These are phyloP conservation scores for Synanthedon vespiformis DNA, from an alignment of 2,888 invertebrate genomes.

Conservation along the genomic window DNA sequence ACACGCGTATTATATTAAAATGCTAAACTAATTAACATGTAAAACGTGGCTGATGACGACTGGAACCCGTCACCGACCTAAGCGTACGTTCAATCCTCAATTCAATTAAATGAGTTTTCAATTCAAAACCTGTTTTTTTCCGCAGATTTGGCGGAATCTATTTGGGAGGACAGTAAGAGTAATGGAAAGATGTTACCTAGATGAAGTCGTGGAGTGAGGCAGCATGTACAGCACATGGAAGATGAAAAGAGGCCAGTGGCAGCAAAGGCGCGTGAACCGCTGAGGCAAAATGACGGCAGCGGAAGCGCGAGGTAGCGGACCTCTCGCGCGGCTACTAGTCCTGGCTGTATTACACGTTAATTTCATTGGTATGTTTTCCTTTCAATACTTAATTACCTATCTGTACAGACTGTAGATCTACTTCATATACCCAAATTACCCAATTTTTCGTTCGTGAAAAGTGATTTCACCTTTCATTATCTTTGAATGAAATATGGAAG, in stretches of 20 bases:
- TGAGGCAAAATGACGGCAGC: slow-evolving; percentile 54
- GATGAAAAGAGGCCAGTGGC: slow-evolving; percentile 25
- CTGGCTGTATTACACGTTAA: slow-evolving; percentile 57
- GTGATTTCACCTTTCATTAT: too few relatives aligned
- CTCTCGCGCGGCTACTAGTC: slow-evolving; percentile 55
- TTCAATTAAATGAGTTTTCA: too few relatives aligned
- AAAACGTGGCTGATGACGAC: too few relatives aligned
- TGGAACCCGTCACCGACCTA: too few relatives aligned
- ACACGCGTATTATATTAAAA: too few relatives aligned
- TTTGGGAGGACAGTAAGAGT: not conserved
- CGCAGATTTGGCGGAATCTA: not conserved
- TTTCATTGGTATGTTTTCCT: slow-evolving; percentile 49
- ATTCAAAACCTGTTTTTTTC: not conserved
- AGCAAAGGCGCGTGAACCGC: slow-evolving; percentile 40
- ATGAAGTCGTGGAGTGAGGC: not conserved
- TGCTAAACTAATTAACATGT: too few relatives aligned
- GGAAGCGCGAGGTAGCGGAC: slow-evolving; percentile 41
- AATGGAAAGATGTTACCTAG: not conserved
- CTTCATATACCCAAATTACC: too few relatives aligned
- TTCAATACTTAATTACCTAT: not conserved
- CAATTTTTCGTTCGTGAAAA: too few relatives aligned
- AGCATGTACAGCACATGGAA: not conserved
- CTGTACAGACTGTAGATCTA: too few relatives aligned
- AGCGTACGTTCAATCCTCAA: too few relatives aligned
- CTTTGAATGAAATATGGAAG: too few relatives aligned